Evolutionary conservation across 92 coral and sea anemone species (phyloP).

Genomic region (Umimayanthus kanabou): DNA sequence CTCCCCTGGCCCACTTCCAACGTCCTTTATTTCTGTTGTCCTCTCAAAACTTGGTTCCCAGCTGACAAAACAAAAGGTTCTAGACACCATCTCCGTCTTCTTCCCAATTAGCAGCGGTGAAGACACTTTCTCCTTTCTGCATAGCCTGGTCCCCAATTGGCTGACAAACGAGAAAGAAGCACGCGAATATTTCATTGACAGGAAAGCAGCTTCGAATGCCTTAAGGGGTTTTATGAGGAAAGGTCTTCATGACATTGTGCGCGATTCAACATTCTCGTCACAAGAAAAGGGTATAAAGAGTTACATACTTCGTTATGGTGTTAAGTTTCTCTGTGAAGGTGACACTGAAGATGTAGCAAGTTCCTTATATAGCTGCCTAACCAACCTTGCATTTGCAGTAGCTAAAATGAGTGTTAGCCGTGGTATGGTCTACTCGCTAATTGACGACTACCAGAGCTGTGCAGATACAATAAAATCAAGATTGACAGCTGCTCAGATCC

Average conservation of each 20-base stretch:
- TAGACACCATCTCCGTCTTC: conserved; percentile 13
- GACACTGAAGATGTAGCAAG: not conserved
- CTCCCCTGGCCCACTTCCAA: conserved; percentile 45
- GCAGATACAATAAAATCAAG: not conserved
- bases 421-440: conserved; percentile 2
- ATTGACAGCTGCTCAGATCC: not conserved
- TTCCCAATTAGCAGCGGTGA: conserved; percentile 19
- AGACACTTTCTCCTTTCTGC: conserved; percentile 38
- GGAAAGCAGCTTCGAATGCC: not conserved
- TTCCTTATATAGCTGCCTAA: conserved; percentile 9
- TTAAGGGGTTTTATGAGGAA: conserved; percentile 10
- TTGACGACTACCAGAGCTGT: conserved; percentile 1
- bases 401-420: conserved; percentile 2
- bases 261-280: not conserved
- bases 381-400: conserved; percentile 27
- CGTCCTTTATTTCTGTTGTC: conserved; percentile 18
- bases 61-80: not conserved
- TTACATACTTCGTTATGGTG: not conserved
- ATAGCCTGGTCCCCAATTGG: conserved; percentile 44
- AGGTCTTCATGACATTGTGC: not conserved
- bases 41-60: conserved; percentile 1
- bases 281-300: not conserved
- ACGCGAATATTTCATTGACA: conserved; percentile 19
- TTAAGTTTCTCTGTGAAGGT: conserved; percentile 2
- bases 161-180: conserved; percentile 20